Evolutionary conservation across 2,113 vertebrate genomes (phyloP), one percentile per base, ranked within the genome.

Genomic region (Gambusia holbrooki): DNA sequence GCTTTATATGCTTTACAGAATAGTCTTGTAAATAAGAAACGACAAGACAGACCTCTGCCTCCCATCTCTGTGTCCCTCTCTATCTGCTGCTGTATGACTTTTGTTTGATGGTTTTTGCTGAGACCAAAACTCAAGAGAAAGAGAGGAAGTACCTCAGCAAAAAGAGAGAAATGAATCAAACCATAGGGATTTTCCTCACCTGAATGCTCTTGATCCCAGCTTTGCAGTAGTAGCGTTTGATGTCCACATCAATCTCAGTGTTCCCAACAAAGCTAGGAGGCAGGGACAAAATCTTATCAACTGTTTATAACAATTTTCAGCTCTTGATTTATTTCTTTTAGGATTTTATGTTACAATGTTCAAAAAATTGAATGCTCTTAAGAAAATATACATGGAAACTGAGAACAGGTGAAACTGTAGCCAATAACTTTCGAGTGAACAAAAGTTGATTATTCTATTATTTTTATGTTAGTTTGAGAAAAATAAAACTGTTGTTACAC

Each of bases 201-300:
- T 99, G 98, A 86, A 99, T 97, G 83, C 97, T 98, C 90, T 97
- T 97, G 66, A 99, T 98, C 63, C 98, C 98, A 61, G 98, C 98
- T 96, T 95, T 96, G 94, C 98, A 99, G 93, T 97, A 99, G 87
- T 98, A 99, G 69, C 96, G 96, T 89, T 97, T 99, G 88, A 99
- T 95, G 90, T 99, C 98, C 84, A 99, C 93, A 77, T 99, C 97
- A 19, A 99, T 97, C 86, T 98, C 97, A 45, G 96, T 97, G 87
- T 99, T 98, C 71, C 97, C 98, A 80, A 98, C 96, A 88, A 97
- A 99, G 93, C 98, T 99, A 88, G 66, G 75, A 60, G 71, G 35
- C 13, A 92, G 65, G 84, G 62, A 73, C 66, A 61, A 29, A 77
- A 27, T 48, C 45, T 13, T 3, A 19, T 45, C 65, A 67, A 37